Evolutionary conservation across 2,113 vertebrate genomes (phyloP).

Genomic region (Nothocercus nigrocapillus): DNA sequence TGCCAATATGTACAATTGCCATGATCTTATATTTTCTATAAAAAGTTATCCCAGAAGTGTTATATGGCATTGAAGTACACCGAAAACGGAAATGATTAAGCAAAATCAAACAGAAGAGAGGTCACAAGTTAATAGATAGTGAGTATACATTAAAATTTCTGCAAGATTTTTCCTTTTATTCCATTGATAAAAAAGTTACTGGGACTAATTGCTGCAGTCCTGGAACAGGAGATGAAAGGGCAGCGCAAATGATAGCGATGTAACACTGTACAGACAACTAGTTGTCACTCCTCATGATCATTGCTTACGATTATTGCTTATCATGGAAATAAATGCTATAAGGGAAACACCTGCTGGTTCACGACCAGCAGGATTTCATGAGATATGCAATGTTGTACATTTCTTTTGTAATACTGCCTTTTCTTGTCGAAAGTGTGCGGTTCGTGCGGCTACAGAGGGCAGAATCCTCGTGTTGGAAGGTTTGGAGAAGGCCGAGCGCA

Average conservation of each 20-base stretch:
- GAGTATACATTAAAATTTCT: neutral
- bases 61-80: neutral
- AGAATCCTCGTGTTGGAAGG: conserved; percentile 94
- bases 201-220: neutral
- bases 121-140: neutral
- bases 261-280: neutral
- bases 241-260: neutral
- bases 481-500: conserved; percentile 94
- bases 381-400: neutral
- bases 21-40: neutral
- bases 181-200: neutral
- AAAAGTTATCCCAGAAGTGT: neutral
- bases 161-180: neutral
- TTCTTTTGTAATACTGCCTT: neutral
- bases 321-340: neutral
- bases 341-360: neutral
- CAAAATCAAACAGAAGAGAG: neutral
- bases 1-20: neutral
- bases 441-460: conserved; percentile 92
- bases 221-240: neutral
- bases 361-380: neutral
- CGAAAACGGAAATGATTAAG: neutral
- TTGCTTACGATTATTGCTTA: neutral
- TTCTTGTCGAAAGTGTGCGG: conserved; percentile 86
- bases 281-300: neutral